Evolutionary conservation across 2,113 vertebrate species (phyloP), one percentile per base, ranked within the genome.

Genomic region (Xyrauchen texanus): DNA sequence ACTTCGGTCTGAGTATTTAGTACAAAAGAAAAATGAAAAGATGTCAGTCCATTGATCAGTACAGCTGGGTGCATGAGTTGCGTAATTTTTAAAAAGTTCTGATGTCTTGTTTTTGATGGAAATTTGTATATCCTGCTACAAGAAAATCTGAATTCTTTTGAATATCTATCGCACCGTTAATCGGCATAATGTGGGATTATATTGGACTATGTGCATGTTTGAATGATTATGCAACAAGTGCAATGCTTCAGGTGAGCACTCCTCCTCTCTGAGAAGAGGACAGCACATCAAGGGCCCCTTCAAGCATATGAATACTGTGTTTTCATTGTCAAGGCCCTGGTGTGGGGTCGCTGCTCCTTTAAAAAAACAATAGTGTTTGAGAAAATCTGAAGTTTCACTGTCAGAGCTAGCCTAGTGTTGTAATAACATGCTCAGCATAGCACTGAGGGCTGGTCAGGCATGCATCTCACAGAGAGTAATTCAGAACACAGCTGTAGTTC

Each of bases 301-400:
- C 67, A 51, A n/a, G 21, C 9, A 51, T 46, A 21, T 46, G 5
- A 68, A 4, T 34, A 53, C 9, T 52, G 47, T 68, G 6, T 68
- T 66, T 68, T 52, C 47, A 34, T n/a, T 47, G 0, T 15, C 8
- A 47, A 15, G 4, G 13, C 45, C 16, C 67, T 68, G 67, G 49
- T 68, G 15, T 68, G 10, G 47, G 16, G 21, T 64, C 5, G 1
- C 21, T 10, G 10, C 15, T 16, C 5, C 44, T 51, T 21, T 10
- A 10, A 16, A 49, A 49, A 66, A 61, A 58, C 42, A n/a, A 45
- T n/a, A 8, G 3, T 51, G 2, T 68, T 34, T 68, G 47, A 21
- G 15, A 52, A 52, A 68, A 52, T 52, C 67, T 68, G 49, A 52
- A 68, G 67, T 68, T 52, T 53, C 49, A 68, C 6, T 34, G 10